Conservation (phyloP, 2,888 invertebrate species). For the Tiliacea citrago region DNA sequence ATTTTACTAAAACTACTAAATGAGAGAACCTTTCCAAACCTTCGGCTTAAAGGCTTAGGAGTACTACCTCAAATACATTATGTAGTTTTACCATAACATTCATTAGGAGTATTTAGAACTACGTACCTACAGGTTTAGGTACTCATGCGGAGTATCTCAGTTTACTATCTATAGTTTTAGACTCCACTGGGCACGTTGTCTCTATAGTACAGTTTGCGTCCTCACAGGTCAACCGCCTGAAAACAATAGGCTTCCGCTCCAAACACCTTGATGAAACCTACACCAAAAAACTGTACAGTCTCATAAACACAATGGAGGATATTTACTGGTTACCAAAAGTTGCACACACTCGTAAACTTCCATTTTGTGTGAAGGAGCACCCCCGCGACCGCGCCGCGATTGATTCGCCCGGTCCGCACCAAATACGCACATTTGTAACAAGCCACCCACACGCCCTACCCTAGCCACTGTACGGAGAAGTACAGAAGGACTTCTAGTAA, state of each 20-base stretch:
- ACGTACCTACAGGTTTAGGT: background rate
- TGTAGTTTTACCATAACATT: background rate
- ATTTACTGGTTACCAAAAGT: conserved; percentile 32
- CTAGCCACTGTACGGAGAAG: background rate
- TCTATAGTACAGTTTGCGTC: background rate
- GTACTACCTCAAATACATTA: background rate
- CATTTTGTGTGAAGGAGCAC: conserved; percentile 26
- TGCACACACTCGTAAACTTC: conserved; percentile 11
- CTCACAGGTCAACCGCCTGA: background rate
- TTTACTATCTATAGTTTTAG: background rate
- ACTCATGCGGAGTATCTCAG: background rate
- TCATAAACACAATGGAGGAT: conserved; percentile 25
- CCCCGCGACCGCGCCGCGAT: conserved; percentile 49
- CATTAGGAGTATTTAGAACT: background rate
- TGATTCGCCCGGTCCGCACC: conserved; percentile 50
- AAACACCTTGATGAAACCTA: background rate
- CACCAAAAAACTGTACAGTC: background rate
- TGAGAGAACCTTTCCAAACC: background rate
- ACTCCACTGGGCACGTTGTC: too few relatives aligned
- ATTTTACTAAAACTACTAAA: background rate
- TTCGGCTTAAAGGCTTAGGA: background rate
- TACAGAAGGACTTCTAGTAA: conserved; percentile 21
- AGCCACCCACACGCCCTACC: conserved; percentile 23
- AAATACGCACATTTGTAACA: conserved; percentile 51
- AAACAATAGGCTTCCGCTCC: background rate